Percentiles rank a stretch among this genome's conserved stretches.
Evolutionary conservation across 2,113 vertebrate species (phyloP).

Genomic region (Calonectris borealis): DNA sequence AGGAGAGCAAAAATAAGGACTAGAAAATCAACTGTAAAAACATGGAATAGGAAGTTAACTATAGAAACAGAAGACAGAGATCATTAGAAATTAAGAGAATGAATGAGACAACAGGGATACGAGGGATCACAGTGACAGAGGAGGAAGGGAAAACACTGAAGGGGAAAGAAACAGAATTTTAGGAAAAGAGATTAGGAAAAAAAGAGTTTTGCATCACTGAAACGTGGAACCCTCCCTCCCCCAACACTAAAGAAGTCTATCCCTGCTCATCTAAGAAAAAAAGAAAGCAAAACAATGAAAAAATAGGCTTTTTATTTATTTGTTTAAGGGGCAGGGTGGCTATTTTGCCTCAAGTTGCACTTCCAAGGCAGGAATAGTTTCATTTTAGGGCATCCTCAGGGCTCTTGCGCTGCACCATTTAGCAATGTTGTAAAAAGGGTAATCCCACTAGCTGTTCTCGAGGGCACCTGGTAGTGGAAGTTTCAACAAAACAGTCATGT

Average conservation of each 20-base stretch:
- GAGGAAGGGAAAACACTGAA: background rate
- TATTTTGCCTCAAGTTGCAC: background rate
- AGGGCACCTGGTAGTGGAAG: background rate
- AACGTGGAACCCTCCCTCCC: background rate
- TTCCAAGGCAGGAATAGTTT: background rate
- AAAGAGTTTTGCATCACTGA: background rate
- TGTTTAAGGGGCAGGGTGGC: background rate
- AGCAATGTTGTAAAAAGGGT: background rate
- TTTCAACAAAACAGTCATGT: background rate
- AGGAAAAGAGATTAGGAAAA: background rate
- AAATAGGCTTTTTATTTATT: background rate
- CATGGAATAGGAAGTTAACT: background rate
- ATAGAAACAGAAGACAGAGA: background rate
- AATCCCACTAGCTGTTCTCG: background rate
- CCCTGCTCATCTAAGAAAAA: background rate
- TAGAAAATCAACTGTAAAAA: background rate
- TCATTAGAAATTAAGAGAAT: background rate
- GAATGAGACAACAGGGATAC: background rate
- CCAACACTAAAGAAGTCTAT: background rate
- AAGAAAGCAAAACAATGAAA: background rate
- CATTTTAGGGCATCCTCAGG: background rate
- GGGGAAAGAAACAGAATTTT: background rate
- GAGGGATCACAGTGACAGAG: background rate
- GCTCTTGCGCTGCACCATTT: background rate
- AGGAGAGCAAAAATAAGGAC: background rate